Base-by-base conservation (phyloP, 2,888 invertebrate species). In the Leucophenga montana region DNA sequence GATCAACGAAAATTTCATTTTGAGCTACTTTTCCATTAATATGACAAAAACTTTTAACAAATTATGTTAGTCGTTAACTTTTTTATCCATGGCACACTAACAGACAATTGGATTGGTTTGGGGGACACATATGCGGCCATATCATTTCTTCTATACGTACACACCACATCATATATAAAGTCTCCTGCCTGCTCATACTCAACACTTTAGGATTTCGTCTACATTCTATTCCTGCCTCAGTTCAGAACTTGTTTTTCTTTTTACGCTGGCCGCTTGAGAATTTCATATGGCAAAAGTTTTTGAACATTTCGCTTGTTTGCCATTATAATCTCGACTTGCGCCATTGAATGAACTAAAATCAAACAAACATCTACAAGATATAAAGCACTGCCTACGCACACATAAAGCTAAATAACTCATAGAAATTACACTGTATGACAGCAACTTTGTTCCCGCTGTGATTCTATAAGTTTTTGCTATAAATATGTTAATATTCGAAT, bases 11-110 rank as follows among this genome's bases (percentile, higher is more conserved):
- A 76, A 66, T 73, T 73, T 65, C 68, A 73, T 78, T 78, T 74
- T 71, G 73, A 72, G 79, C 77, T 76, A 79, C 79, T 79, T 82
- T 78, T 79, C 77, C 78, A 79, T 83, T 80, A 82, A 82, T 83
- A 78, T 80, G 83, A 77, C 76, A 80, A 77, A 82, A 84, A 84
- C 75, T 83, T 84, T 76, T 72, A 83, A 84, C 83, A 83, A 83
- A 80, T 84, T 83, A 79, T 82, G 80, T 79, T 74, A 75, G 75
- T 78, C 73, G 77, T 75, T 78, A 76, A 73, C 46, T 56, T 57
- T 39, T 39, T 46, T 54, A 27, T 18, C 31, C 14, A 14, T 5
- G 56, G 33, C 62, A 11, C 44, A 62, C 22, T 18, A 9, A 57
- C 5, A 16, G 16, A 50, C n/a, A 50, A n/a, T 11, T 11, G 18